A percentile compares a stretch with the other conserved stretches of the same genome.
Evolutionary conservation across 2,797 vertebrate genomes (phyloP).

Genomic region (Crenuchus spilurus): DNA sequence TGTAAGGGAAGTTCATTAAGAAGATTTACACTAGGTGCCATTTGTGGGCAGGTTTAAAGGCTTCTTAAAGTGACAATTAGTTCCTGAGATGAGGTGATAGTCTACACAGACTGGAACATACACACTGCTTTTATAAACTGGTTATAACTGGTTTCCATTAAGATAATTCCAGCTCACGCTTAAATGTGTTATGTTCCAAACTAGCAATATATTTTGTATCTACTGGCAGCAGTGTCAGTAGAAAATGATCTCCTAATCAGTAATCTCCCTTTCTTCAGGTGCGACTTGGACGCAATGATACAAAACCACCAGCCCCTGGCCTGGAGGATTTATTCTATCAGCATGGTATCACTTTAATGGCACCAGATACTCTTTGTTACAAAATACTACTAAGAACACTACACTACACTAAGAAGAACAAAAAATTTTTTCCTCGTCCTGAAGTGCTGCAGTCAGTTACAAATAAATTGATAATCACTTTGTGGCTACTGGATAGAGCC

Average conservation of each 20-base stretch:
- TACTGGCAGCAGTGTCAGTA: background rate
- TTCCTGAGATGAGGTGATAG: slow-evolving; percentile 45
- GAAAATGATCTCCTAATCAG: background rate
- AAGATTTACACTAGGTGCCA: slow-evolving; percentile 45
- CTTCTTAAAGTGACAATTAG: slow-evolving; percentile 46
- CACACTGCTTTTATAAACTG: slow-evolving; percentile 65
- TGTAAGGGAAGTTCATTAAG: slow-evolving; percentile 40
- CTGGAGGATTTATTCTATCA: slow-evolving; percentile 80
- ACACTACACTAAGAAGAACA: background rate
- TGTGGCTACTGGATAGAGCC: too few relatives aligned
- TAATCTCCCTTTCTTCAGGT: slow-evolving; percentile 67
- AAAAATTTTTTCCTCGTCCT: background rate
- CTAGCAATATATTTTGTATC: too few relatives aligned
- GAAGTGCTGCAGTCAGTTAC: background rate
- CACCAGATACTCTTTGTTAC: background rate
- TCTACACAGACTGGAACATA: slow-evolving; percentile 20
- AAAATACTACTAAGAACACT: background rate
- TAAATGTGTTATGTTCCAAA: background rate
- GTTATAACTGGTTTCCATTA: slow-evolving; percentile 22
- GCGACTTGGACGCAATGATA: slow-evolving; percentile 72
- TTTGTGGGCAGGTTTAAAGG: slow-evolving; percentile 52
- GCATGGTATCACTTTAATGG: slow-evolving; percentile 65
- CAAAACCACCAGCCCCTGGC: slow-evolving; percentile 73
- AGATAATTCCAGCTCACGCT: slow-evolving; percentile 39
- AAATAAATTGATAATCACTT: too few relatives aligned